A percentile compares a stretch with the other conserved stretches of the same genome.
Evolutionary conservation across 2,113 vertebrate genomes (phyloP).

Genomic region (Odontophorus gujanensis): DNA sequence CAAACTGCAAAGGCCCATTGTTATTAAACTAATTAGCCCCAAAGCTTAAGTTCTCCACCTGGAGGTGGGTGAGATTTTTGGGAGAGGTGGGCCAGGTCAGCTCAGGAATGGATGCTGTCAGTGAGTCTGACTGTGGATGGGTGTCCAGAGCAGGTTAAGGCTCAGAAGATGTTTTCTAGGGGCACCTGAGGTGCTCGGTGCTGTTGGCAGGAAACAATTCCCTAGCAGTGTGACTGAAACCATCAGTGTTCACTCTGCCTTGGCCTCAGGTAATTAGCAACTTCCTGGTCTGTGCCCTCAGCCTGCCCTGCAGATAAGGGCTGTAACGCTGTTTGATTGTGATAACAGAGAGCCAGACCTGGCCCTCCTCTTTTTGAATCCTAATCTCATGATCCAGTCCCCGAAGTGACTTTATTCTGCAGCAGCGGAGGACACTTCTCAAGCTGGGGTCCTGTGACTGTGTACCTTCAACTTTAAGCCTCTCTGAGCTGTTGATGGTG

Average conservation of each 20-base stretch:
- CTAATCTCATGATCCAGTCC: background rate
- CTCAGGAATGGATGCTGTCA: rapidly evolving
- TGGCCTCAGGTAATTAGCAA: background rate
- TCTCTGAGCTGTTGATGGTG: background rate
- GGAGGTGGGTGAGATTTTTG: background rate
- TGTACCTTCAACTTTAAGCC: background rate
- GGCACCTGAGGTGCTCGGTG: background rate
- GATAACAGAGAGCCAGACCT: background rate
- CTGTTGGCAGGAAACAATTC: background rate
- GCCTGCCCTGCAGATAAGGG: background rate
- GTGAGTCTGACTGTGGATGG: background rate
- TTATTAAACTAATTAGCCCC: background rate
- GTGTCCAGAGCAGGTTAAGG: background rate
- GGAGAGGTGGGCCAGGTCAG: background rate
- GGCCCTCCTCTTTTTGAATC: background rate
- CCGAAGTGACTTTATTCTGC: background rate
- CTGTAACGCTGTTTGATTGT: background rate
- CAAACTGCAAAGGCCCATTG: background rate
- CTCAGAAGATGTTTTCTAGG: background rate
- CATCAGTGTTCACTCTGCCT: background rate
- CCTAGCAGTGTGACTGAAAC: background rate
- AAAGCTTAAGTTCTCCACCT: background rate
- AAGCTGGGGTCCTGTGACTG: background rate
- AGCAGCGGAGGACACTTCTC: background rate
- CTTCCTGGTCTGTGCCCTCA: background rate